Evolutionary conservation across 2,797 vertebrate genomes (phyloP), one percentile per base, ranked within the genome.

Genomic region (Premnoplex brunnescens): DNA sequence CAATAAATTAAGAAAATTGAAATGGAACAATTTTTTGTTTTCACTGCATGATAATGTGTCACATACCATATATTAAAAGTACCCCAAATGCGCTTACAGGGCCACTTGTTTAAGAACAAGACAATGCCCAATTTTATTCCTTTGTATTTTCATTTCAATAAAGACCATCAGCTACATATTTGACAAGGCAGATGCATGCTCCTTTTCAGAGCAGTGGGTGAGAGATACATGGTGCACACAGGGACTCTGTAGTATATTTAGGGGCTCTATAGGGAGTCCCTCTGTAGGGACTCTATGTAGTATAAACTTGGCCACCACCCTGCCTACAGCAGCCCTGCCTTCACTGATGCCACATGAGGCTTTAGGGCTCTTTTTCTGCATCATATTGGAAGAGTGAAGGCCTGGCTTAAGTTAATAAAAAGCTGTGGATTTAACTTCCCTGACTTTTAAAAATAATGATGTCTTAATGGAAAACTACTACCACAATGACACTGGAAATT

Each of bases 221-320:
- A 34, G 28, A 73, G 36, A 23, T 22, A 14, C 0, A 0, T 7
- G 21, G 15, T 43, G 11, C 37, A 39, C 39, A 14, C 15, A 39
- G 60, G 55, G 32, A 23, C 39, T 87, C 41, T 12, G 3, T 41
- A 39, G 39, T 39, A 39, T 39, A 39, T 39, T 13, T 39, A 39
- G 39, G 39, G 39, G 15, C 39, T 39, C 39, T 39, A 39, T 15
- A 39, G 39, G 39, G 39, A 39, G 39, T 39, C 39, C 39, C 39
- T 15, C 14, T 39, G 39, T 39, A 39, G 39, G 39, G 39, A 15
- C 39, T 39, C 39, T 39, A 15, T 15, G 39, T 15, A 39, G 14
- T 15, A 39, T 39, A 39, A 39, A 39, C 39, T 39, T 39, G 39
- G 39, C 21, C 51, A 18, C 5, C 4, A 7, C 41, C 19, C 39